Base-by-base conservation (phyloP, 2,797 vertebrate species). In the Aselliscus stoliczkanus region DNA sequence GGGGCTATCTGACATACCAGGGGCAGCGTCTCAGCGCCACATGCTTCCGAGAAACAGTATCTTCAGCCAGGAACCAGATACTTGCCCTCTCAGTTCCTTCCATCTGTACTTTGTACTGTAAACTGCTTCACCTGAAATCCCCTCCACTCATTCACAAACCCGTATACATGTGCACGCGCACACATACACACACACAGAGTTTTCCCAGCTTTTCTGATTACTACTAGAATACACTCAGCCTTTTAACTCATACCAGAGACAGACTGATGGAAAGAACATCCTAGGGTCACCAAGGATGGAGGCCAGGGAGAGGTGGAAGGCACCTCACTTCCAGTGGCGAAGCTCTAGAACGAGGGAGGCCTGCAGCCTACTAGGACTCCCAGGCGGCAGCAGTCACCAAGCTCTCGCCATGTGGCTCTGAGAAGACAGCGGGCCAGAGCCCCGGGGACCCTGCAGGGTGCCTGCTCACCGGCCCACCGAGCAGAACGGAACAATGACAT, bases 381-480 rank as follows among this genome's bases (percentile, higher is more conserved):
- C 67, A 20, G 29, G 50, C 5, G 9, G 11, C 14, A 20, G 10
- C 25, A 39, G 23, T 12, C 42, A 27, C 18, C 37, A 17, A n/a
- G 3, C 37, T 56, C 18, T 25, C 13, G 37, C n/a, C 37, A 2
- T 0, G 4, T 12, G 75, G 18, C 39, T 90, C 3, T 85, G 56
- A 52, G 44, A 29, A 86, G 64, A 29, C 44, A 5, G 23, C n/a
- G 34, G 31, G 14, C 14, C n/a, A 14, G 27, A 20, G 54, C 47
- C n/a, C 62, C 9, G 20, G 34, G 1, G 3, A 21, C 34, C 18
- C 2, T n/a, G 8, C 21, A 4, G 8, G 7, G 52, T 0, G 15
- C 52, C 7, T 17, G 23, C 44, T 31, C 31, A 1, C 2, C 1
- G 31, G 17, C 50, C 60, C 62, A 3, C 5, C 5, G 1, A 31